Evolutionary conservation across 2,888 invertebrate genomes (phyloP).

Genomic region (Salpingus planirostris): DNA sequence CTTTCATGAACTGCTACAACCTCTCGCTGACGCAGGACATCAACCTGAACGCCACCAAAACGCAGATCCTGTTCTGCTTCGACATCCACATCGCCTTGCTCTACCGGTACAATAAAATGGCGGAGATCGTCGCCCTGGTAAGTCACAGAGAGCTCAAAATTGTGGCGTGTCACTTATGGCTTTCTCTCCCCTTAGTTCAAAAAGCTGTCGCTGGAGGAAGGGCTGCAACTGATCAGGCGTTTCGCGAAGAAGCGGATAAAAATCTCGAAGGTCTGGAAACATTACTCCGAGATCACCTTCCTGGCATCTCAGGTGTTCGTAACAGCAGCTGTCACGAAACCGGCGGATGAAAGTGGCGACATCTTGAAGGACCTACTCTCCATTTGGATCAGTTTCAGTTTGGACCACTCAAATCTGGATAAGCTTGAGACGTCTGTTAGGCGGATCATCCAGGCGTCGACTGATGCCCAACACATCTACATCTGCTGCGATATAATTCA

Average conservation of each 20-base stretch:
- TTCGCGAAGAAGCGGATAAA: slow-evolving; percentile 42
- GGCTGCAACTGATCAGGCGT: slow-evolving; percentile 47
- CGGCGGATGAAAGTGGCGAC: slow-evolving; percentile 35
- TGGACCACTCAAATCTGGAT: slow-evolving; percentile 27
- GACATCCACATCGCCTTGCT: slow-evolving; percentile 53
- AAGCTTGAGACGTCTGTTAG: slow-evolving; percentile 32
- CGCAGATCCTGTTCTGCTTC: slow-evolving; percentile 49
- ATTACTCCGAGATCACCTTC: slow-evolving; percentile 47
- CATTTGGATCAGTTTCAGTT: slow-evolving; percentile 37
- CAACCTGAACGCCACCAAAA: slow-evolving; percentile 37
- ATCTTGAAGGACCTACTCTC: slow-evolving; percentile 35
- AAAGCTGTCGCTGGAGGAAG: slow-evolving; percentile 46
- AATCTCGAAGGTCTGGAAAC: slow-evolving; percentile 48
- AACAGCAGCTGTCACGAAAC: slow-evolving; percentile 47
- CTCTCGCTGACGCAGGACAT: slow-evolving; percentile 31
- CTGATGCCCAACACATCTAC: slow-evolving; percentile 59
- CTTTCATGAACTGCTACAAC: slow-evolving; percentile 39
- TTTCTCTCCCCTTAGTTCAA: slow-evolving; percentile 41
- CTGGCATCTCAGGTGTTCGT: slow-evolving; percentile 49
- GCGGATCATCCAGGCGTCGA: slow-evolving; percentile 45
- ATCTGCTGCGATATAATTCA: slow-evolving; percentile 50
- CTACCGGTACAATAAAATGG: slow-evolving; percentile 47
- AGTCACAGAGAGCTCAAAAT: slow-evolving; percentile 7
- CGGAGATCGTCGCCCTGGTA: slow-evolving; percentile 47
- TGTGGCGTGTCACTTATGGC: background rate